Percentiles rank a stretch among this genome's conserved stretches.
phyloP scores from a whole-genome alignment of 2,888 invertebrate species.

The Aplocera efformata region DNA sequence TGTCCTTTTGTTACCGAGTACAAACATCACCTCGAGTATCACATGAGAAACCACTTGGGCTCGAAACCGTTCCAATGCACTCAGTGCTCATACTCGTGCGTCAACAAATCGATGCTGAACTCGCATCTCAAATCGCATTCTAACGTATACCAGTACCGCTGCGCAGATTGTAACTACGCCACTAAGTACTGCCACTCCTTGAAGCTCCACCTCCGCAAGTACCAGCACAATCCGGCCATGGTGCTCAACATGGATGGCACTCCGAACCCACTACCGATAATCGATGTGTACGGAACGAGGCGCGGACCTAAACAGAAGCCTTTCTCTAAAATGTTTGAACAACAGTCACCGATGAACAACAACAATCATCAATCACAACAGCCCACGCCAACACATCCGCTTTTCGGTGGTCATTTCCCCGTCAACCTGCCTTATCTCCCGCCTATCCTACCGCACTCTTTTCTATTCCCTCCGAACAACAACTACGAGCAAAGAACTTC shows the following conservation, averaged over 20 bases:
- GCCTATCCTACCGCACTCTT: constrained; percentile 70
- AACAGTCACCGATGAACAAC: constrained; percentile 45
- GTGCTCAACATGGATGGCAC: constrained; percentile 94
- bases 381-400: constrained; percentile 55
- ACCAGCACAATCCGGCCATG: constrained; percentile 93
- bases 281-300: constrained; percentile 94
- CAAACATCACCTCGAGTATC: constrained; percentile 99
- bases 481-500: constrained; percentile 62
- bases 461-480: constrained; percentile 73
- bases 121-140: constrained; percentile 98
- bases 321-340: constrained; percentile 61
- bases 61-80: constrained; percentile 97
- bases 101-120: constrained; percentile 99
- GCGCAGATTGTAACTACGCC: constrained; percentile 95
- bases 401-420: constrained; percentile 69
- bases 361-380: constrained; percentile 47
- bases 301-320: constrained; percentile 89
- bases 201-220: constrained; percentile 96
- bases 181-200: constrained; percentile 99
- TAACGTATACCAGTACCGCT: constrained; percentile 94
- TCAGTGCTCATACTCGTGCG: constrained; percentile 93
- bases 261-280: constrained; percentile 92
- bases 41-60: constrained; percentile 95
- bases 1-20: constrained; percentile 99
- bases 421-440: constrained; percentile 70